Evolutionary conservation across 2,797 vertebrate genomes (phyloP), one percentile per base, ranked within the genome.

Genomic region (Alcedo quadribrachys): DNA sequence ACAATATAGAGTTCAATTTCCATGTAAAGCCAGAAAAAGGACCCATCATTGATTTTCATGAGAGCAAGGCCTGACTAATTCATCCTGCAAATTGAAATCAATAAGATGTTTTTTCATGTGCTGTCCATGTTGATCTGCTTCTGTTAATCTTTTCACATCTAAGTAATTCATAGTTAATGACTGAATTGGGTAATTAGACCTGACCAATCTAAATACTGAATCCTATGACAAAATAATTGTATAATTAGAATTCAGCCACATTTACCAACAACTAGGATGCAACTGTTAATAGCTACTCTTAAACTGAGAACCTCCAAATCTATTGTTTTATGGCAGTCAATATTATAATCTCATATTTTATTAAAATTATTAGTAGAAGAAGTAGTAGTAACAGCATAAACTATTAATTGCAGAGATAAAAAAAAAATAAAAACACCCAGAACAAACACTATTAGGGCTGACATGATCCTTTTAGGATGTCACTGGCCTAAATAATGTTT

Each of bases 101-200:
- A 20, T 81, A 70, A 75, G 21, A 78, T 89, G 11, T 3, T 20
- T 73, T 93, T 88, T 70, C 37, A 45, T 66, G 10, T 33, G 20
- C 33, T 85, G 33, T 66, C 53, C 20, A 19, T 43, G 57, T 71
- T 58, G 43, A 91, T 32, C 57, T 60, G 11, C 11, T 69, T 93
- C 79, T 77, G 15, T 63, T 80, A 87, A 89, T 63, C 22, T 63
- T 66, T 89, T 85, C 53, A 77, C 24, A 40, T 43, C 12, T 81
- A 75, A 61, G 58, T 65, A 66, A 69, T 91, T 90, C 13, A 30
- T 70, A 85, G 32, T 55, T 82, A 80, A 57, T 57, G 33, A 51
- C 28, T 50, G n/a, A 91, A 63, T 11, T 67, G 54, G 15, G 8
- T 66, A 50, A 85, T 80, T 63, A 80, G 11, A 35, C 35, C 30